Evolutionary conservation across 2,888 invertebrate genomes (phyloP).

Genomic region (Dynastes tityus): DNA sequence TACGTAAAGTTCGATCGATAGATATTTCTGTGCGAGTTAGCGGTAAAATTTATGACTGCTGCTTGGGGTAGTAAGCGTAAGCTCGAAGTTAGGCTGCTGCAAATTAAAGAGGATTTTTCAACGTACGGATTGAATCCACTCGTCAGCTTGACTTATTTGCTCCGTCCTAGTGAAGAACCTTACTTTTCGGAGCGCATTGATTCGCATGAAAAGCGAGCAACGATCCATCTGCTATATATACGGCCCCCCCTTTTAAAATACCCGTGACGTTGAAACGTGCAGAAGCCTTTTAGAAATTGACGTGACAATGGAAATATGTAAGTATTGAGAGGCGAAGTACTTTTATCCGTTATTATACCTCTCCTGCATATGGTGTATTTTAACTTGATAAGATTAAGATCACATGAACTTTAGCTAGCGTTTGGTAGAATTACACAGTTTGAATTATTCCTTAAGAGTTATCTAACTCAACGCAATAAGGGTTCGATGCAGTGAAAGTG

Average conservation of each 20-base stretch:
- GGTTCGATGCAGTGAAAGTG: no score
- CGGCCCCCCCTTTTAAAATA: slow-evolving; percentile 4
- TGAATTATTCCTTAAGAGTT: no score
- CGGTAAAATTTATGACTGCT: slow-evolving; percentile 65
- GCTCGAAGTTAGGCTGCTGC: slow-evolving; percentile 67
- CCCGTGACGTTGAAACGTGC: slow-evolving; percentile 5
- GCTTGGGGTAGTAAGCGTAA: slow-evolving; percentile 63
- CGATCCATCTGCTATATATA: slow-evolving; percentile 1
- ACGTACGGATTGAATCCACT: slow-evolving; percentile 68
- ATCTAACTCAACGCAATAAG: no score
- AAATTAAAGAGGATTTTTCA: slow-evolving; percentile 69
- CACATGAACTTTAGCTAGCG: no score
- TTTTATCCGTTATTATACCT: background rate
- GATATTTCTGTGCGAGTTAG: slow-evolving; percentile 48
- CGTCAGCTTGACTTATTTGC: slow-evolving; percentile 66
- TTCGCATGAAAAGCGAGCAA: slow-evolving; percentile 22
- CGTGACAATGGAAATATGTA: background rate
- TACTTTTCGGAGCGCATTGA: slow-evolving; percentile 21
- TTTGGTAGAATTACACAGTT: no score
- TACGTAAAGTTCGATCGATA: slow-evolving; percentile 46
- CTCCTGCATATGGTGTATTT: background rate
- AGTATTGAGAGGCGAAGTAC: background rate
- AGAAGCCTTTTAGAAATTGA: slow-evolving; percentile 15
- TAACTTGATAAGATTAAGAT: no score
- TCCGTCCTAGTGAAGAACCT: slow-evolving; percentile 20